Evolutionary conservation across 1,140 invertebrate genomes (phyloP).

Genomic region (Zaprionus ornatus): DNA sequence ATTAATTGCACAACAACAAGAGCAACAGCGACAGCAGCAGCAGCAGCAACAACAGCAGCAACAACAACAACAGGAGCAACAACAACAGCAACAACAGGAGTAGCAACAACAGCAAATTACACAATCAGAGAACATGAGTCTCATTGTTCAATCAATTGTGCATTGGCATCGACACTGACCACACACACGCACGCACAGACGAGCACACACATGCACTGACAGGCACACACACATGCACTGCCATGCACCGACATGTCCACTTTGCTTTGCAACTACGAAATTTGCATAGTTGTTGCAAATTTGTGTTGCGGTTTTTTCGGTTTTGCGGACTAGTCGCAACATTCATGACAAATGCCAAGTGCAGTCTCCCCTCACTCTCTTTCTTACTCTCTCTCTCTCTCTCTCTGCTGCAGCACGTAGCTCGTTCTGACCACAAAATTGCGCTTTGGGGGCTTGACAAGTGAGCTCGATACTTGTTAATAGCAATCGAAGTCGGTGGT

Average conservation of each 20-base stretch:
- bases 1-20: slow-evolving; percentile 65
- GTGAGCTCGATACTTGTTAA: slow-evolving; percentile 11
- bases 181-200: slow-evolving; percentile 30
- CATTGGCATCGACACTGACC: slow-evolving; percentile 30
- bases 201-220: slow-evolving; percentile 14
- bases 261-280: slow-evolving; percentile 51
- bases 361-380: neutral
- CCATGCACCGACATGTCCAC: slow-evolving; percentile 15
- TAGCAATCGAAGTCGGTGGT: neutral
- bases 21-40: slow-evolving; percentile 12
- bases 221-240: slow-evolving; percentile 15
- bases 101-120: slow-evolving; percentile 31
- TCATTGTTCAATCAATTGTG: slow-evolving; percentile 62
- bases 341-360: slow-evolving; percentile 32
- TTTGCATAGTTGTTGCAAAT: slow-evolving; percentile 54
- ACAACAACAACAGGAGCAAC: slow-evolving; percentile 21
- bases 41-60: slow-evolving; percentile 6
- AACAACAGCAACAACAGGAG: neutral
- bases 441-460: slow-evolving; percentile 25
- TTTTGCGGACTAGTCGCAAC: slow-evolving; percentile 18
- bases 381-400: neutral
- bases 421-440: slow-evolving; percentile 43
- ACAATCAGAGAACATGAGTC: slow-evolving; percentile 40
- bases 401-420: neutral
- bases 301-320: slow-evolving; percentile 60